A percentile compares a stretch with the other conserved stretches of the same genome.
phyloP scores from a whole-genome alignment of 2,797 vertebrate genomes.

The Clamator glandarius region DNA sequence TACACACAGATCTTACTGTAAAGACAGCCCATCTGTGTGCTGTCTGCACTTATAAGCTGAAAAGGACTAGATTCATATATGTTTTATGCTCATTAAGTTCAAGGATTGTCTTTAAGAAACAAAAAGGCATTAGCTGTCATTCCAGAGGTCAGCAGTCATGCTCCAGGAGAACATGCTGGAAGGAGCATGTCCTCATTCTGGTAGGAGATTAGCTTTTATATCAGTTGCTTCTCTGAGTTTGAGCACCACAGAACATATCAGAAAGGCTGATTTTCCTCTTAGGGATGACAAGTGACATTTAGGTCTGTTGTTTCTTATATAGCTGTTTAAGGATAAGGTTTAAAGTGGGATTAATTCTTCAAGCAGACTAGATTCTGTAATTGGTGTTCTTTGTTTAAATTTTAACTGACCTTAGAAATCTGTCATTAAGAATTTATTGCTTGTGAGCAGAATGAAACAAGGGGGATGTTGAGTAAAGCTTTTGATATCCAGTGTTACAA shows the following conservation, averaged over 20 bases:
- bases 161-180: not conserved
- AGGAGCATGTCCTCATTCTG: not conserved
- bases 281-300: not conserved
- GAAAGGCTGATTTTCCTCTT: not conserved
- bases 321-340: not conserved
- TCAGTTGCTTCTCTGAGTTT: not conserved
- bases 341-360: slow-evolving; percentile 1
- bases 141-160: not conserved
- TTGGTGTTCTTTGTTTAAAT: not conserved
- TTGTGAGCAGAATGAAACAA: not conserved
- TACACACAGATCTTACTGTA: not conserved
- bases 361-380: slow-evolving; percentile 2
- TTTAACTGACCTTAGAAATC: slow-evolving; percentile 11
- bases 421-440: not conserved
- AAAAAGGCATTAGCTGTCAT: not conserved
- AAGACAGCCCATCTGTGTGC: not conserved
- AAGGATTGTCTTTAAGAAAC: not conserved
- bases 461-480: not conserved
- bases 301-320: not conserved
- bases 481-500: not conserved
- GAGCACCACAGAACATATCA: not conserved
- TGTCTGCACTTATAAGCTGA: not conserved
- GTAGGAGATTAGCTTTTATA: not conserved
- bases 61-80: not conserved
- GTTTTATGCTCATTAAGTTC: not conserved